Percentiles rank a stretch among this genome's conserved stretches.
Conservation (phyloP, 2,797 vertebrate genomes). For the Tiaroga cobitis region DNA sequence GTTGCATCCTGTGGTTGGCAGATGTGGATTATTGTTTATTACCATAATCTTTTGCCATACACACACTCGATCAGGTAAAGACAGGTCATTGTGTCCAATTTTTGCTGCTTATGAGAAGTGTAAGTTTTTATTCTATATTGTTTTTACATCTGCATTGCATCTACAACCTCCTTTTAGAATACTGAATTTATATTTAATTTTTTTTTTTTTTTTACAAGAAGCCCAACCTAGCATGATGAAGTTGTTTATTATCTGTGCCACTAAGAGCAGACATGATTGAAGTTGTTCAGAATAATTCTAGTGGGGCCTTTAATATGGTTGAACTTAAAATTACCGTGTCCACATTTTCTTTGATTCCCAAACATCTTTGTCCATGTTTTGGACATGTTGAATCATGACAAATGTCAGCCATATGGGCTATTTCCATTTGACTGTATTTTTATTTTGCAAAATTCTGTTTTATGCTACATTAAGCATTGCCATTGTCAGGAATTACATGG, state of each 20-base stretch:
- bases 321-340: slow-evolving; percentile 52
- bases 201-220: slow-evolving; percentile 35
- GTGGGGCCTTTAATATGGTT: slow-evolving; percentile 46
- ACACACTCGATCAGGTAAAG: background rate
- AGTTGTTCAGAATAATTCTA: slow-evolving; percentile 45
- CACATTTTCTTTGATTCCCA: slow-evolving; percentile 29
- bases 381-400: background rate
- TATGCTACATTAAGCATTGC: slow-evolving; percentile 8
- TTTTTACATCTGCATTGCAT: background rate
- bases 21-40: background rate
- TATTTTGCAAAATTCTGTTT: background rate
- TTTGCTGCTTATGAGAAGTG: background rate
- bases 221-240: slow-evolving; percentile 41
- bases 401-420: background rate
- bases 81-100: background rate
- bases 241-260: slow-evolving; percentile 50
- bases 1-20: background rate
- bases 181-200: slow-evolving; percentile 33
- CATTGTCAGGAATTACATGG: background rate
- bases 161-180: background rate
- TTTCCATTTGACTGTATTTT: background rate
- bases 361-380: background rate
- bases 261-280: slow-evolving; percentile 45
- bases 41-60: background rate
- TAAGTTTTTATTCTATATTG: background rate